Evolutionary conservation across 2,888 invertebrate species (phyloP).

Genomic region (Plutella xylostella): DNA sequence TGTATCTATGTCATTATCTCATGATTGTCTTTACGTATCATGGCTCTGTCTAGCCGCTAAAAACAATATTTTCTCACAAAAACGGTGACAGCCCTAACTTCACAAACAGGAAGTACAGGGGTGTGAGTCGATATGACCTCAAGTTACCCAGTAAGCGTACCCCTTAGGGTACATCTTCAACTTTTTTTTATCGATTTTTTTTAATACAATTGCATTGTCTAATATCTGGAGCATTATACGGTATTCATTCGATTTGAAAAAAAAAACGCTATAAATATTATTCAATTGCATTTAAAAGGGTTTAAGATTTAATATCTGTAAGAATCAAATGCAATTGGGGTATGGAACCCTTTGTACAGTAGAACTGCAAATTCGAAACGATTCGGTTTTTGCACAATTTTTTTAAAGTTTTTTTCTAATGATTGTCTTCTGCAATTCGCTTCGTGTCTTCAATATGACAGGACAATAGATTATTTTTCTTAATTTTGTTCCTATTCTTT

Average conservation of each 20-base stretch:
- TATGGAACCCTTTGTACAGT: slow-evolving; percentile 27
- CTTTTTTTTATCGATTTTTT: slow-evolving; percentile 24
- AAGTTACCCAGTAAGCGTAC: slow-evolving; percentile 62
- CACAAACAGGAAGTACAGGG: slow-evolving; percentile 60
- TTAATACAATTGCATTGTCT: slow-evolving; percentile 30
- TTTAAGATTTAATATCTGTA: slow-evolving; percentile 53
- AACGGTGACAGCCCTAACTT: slow-evolving; percentile 39
- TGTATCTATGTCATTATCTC: too few species aligned
- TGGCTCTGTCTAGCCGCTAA: too few species aligned
- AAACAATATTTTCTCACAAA: neutral
- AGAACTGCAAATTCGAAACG: slow-evolving; percentile 36
- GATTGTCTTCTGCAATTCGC: slow-evolving; percentile 27
- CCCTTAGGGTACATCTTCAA: slow-evolving; percentile 26
- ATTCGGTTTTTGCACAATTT: slow-evolving; percentile 14
- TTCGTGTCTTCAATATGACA: slow-evolving; percentile 22
- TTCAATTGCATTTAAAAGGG: slow-evolving; percentile 64
- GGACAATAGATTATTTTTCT: slow-evolving; percentile 29
- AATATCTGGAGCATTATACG: slow-evolving; percentile 55
- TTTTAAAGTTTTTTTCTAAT: slow-evolving; percentile 16
- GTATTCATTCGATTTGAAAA: slow-evolving; percentile 35
- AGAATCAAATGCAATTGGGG: slow-evolving; percentile 46
- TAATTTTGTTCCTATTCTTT: slow-evolving; percentile 26
- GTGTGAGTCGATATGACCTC: slow-evolving; percentile 66
- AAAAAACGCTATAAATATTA: slow-evolving; percentile 67
- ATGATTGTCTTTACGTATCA: too few species aligned